These are phyloP conservation scores for Allolobophora icterica DNA, from an alignment of 2,888 invertebrate species.

Conservation along the genomic window DNA sequence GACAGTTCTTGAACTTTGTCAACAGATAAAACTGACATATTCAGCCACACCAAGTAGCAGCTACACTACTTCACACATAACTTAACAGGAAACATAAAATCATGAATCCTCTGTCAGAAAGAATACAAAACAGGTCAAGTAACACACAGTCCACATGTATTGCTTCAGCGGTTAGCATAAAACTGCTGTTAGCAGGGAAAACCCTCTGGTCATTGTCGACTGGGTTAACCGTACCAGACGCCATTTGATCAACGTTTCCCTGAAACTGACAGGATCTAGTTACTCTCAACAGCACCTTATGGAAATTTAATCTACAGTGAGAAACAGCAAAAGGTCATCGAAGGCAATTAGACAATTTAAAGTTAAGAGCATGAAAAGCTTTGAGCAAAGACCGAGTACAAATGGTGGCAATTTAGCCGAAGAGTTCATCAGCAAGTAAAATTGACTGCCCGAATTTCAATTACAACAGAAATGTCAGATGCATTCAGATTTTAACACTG, in stretches of 20 bases:
- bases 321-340: neutral
- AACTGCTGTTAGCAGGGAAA: neutral
- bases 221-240: neutral
- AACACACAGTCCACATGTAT: neutral
- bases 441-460: neutral
- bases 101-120: neutral
- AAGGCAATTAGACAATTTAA: neutral
- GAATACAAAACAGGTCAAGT: neutral
- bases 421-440: neutral
- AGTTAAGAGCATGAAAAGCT: neutral
- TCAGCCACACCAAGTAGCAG: neutral
- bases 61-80: slow-evolving; percentile 11
- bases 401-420: neutral
- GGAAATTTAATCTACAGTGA: slow-evolving; percentile 10
- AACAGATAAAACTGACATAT: neutral
- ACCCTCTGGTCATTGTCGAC: neutral
- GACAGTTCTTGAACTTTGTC: neutral
- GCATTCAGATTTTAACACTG: neutral
- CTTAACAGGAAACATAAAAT: neutral
- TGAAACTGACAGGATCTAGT: neutral
- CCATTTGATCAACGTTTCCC: neutral
- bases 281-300: neutral
- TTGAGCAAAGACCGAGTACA: neutral
- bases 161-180: neutral
- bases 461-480: neutral